Conservation (phyloP, 2,113 vertebrate genomes). For the Cairina moschata region DNA sequence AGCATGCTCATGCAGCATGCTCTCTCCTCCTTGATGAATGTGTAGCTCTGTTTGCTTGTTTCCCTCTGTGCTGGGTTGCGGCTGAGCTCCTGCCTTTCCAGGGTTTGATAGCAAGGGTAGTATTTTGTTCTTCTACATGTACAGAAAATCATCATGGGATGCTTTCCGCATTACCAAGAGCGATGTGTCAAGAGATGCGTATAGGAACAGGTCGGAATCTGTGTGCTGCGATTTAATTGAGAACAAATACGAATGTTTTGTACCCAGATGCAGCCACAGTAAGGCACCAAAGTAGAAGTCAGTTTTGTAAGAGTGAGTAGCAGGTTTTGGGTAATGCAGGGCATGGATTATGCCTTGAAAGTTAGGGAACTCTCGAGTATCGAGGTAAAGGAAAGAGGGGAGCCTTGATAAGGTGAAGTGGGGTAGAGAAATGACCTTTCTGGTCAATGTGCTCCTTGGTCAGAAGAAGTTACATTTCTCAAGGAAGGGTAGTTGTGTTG, state of each 20-base stretch:
- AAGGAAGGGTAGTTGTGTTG: neutral
- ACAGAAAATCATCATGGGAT: neutral
- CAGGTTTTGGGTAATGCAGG: neutral
- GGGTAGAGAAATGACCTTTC: neutral
- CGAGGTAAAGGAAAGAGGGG: neutral
- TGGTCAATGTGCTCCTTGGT: neutral
- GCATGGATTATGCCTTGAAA: neutral
- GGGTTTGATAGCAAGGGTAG: neutral
- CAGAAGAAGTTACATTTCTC: neutral
- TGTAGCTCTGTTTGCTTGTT: neutral
- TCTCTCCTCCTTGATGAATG: neutral
- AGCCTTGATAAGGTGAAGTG: neutral
- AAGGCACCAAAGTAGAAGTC: neutral
- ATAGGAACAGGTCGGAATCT: neutral
- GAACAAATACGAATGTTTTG: neutral
- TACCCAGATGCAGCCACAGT: neutral
- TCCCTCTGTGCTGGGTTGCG: too few relatives aligned
- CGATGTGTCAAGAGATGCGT: neutral
- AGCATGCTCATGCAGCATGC: neutral
- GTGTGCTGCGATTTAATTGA: neutral
- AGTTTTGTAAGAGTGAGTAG: neutral
- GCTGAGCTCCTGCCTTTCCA: neutral
- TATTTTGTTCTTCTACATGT: neutral
- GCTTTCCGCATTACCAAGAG: neutral
- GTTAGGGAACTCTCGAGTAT: neutral